Percentiles rank a stretch among this genome's conserved stretches.
Evolutionary conservation across 2,888 invertebrate species (phyloP).

Genomic region (Epinotia bilunana): DNA sequence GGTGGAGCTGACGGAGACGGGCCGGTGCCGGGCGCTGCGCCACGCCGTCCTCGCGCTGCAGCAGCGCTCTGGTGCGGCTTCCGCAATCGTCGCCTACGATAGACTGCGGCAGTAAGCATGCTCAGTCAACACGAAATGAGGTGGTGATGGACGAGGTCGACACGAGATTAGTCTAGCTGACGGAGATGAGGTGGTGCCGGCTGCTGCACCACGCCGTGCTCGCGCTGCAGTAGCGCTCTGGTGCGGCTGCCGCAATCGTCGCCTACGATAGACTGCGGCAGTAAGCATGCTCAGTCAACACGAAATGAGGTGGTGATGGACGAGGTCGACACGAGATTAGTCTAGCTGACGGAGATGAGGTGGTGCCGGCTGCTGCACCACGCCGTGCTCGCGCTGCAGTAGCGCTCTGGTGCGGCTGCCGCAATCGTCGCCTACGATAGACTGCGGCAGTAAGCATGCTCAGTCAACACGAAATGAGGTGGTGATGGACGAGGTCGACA

Average conservation of each 20-base stretch:
- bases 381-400: constrained; percentile 55
- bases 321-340: no score
- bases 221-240: constrained; percentile 54
- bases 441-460: constrained; percentile 56
- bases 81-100: constrained; percentile 55
- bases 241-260: constrained; percentile 53
- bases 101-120: constrained; percentile 57
- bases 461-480: constrained; percentile 22
- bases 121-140: not conserved
- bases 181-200: constrained; percentile 59
- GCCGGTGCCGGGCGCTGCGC: constrained; percentile 59
- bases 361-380: constrained; percentile 58
- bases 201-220: constrained; percentile 59
- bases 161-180: no score
- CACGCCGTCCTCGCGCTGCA: constrained; percentile 56
- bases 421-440: constrained; percentile 56
- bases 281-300: constrained; percentile 51
- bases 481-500: constrained; percentile 47
- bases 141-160: constrained; percentile 49
- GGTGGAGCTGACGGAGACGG: constrained; percentile 64
- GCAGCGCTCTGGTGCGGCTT: constrained; percentile 53
- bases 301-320: constrained; percentile 47
- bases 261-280: constrained; percentile 57
- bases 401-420: constrained; percentile 54
- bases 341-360: constrained; percentile 64